Evolutionary conservation across 2,113 vertebrate species (phyloP).

Genomic region (Salvelinus sp.): DNA sequence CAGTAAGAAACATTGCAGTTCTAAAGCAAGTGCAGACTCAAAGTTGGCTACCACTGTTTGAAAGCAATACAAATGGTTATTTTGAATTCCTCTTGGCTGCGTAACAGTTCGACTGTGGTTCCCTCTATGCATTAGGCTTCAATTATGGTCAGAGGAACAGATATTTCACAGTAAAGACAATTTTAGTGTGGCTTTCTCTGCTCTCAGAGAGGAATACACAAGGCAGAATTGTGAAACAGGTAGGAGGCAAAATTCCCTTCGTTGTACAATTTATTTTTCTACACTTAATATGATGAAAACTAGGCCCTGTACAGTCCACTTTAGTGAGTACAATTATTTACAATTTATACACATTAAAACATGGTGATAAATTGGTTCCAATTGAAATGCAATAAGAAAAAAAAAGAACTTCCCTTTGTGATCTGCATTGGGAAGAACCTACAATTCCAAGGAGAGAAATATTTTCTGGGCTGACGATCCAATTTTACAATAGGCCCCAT

Average conservation of each 20-base stretch:
- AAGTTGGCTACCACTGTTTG: background rate
- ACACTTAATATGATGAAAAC: conserved; percentile 97
- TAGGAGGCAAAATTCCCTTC: conserved; percentile 70
- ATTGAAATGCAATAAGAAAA: conserved; percentile 78
- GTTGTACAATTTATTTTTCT: conserved; percentile 76
- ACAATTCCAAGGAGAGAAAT: conserved; percentile 60
- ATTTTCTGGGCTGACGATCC: conserved; percentile 57
- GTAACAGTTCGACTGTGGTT: background rate
- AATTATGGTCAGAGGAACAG: conserved; percentile 36
- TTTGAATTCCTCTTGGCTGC: background rate
- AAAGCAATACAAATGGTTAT: background rate
- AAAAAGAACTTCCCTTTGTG: conserved; percentile 72
- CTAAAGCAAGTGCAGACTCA: background rate
- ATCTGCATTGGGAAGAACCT: conserved; percentile 76
- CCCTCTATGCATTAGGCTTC: conserved; percentile 3
- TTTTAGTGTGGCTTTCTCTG: conserved; percentile 18
- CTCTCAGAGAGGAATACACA: conserved; percentile 4
- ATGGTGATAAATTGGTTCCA: conserved; percentile 70
- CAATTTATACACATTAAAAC: conserved; percentile 98
- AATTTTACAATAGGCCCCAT: conserved; percentile 56
- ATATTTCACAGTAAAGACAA: conserved; percentile 11
- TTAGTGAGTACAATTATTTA: conserved; percentile 97
- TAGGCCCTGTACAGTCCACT: conserved; percentile 98
- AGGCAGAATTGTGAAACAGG: conserved; percentile 10
- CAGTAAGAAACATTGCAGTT: background rate